Evolutionary conservation across 1,140 invertebrate species (phyloP).

Genomic region (Drosophila santomea): DNA sequence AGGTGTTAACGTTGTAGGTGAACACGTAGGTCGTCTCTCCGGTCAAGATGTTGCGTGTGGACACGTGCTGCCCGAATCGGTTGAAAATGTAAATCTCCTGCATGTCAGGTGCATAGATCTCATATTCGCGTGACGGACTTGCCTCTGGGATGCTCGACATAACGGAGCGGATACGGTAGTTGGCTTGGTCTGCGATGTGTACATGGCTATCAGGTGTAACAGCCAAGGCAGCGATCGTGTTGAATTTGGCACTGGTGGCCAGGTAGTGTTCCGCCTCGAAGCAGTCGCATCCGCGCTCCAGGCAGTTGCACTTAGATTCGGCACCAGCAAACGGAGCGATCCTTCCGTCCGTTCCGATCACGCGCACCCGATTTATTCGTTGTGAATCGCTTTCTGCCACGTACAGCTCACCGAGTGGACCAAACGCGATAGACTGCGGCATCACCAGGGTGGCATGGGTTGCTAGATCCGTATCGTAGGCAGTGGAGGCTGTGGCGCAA

Average conservation of each 20-base stretch:
- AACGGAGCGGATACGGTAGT: constrained; percentile 95
- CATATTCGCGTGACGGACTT: constrained; percentile 93
- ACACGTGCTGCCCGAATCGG: constrained; percentile 96
- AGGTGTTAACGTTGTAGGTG: constrained; percentile 98
- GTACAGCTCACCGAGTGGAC: constrained; percentile 96
- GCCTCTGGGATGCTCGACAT: constrained; percentile 96
- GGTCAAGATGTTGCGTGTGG: constrained; percentile 96
- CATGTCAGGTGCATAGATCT: constrained; percentile 97
- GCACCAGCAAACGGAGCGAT: constrained; percentile 96
- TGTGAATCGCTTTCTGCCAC: constrained; percentile 98
- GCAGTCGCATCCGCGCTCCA: constrained; percentile 95
- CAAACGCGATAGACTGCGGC: constrained; percentile 97
- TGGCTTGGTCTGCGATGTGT: constrained; percentile 97
- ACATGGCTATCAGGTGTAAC: constrained; percentile 97
- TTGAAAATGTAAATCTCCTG: constrained; percentile 98
- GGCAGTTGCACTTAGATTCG: constrained; percentile 97
- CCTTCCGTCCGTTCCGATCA: constrained; percentile 96
- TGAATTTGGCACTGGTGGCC: constrained; percentile 96
- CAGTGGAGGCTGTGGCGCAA: constrained; percentile 91
- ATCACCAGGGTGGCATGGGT: constrained; percentile 95
- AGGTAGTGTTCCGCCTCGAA: constrained; percentile 96
- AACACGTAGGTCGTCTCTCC: constrained; percentile 96
- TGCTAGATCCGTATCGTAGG: constrained; percentile 92
- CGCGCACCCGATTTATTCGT: constrained; percentile 95
- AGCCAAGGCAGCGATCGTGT: constrained; percentile 96